Percentiles rank a stretch among this genome's conserved stretches.
phyloP scores from a whole-genome alignment of 2,888 invertebrate genomes.

The Eremobia ochroleuca region DNA sequence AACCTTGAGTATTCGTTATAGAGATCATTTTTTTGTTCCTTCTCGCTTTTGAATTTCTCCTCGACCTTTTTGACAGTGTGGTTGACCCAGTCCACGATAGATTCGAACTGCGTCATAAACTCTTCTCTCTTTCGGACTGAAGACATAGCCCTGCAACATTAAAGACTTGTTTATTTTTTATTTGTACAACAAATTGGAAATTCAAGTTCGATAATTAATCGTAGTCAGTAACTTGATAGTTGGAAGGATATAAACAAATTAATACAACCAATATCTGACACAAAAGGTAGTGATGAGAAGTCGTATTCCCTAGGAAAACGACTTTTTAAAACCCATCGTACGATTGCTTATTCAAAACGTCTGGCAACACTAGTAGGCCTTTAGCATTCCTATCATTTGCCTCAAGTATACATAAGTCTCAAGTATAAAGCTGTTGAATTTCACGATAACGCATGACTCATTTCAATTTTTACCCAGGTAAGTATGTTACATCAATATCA shows the following conservation, averaged over 20 bases:
- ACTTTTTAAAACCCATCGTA: no score
- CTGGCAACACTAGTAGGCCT: no score
- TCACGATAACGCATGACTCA: not conserved
- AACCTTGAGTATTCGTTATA: constrained; percentile 84
- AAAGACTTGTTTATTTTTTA: not conserved
- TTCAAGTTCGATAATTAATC: not conserved
- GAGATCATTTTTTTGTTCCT: constrained; percentile 81
- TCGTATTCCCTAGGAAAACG: no score
- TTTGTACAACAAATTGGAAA: not conserved
- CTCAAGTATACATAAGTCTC: constrained; percentile 1
- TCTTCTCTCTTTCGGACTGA: constrained; percentile 95
- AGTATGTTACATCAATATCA: constrained; percentile 1
- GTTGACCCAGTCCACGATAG: constrained; percentile 97
- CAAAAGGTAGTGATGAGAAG: no score
- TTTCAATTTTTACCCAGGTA: not conserved
- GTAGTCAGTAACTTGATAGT: not conserved
- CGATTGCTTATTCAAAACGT: no score
- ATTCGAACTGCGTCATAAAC: constrained; percentile 97
- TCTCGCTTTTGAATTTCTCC: constrained; percentile 87
- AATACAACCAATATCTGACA: not conserved
- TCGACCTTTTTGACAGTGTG: constrained; percentile 95
- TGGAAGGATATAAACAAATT: no score
- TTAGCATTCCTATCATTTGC: not conserved
- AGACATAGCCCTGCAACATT: constrained; percentile 94
- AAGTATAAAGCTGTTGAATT: constrained; percentile 8